Evolutionary conservation across 2,888 invertebrate genomes (phyloP).

Genomic region (Dexiosoma caninum): DNA sequence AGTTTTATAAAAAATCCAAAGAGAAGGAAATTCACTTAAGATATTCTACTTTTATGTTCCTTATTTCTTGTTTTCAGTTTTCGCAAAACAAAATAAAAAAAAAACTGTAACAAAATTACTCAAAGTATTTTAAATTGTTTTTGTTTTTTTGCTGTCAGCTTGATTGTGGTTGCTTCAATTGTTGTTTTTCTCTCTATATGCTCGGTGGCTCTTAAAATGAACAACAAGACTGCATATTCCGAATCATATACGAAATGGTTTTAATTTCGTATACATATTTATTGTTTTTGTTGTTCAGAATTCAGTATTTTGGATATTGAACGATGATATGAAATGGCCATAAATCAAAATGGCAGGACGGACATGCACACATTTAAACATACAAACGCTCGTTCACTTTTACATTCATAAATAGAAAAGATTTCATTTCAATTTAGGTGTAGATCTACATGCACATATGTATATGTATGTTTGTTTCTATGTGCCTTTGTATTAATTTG

Average conservation of each 20-base stretch:
- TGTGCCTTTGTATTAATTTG: constrained; percentile 26
- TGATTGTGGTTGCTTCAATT: constrained; percentile 31
- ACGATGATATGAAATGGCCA: constrained; percentile 76
- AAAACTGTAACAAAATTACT: constrained; percentile 22
- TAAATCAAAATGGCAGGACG: constrained; percentile 78
- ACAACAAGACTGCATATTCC: constrained; percentile 57
- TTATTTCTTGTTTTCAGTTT: not conserved
- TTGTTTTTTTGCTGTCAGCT: constrained; percentile 26
- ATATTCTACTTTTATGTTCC: constrained; percentile 31
- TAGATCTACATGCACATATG: not conserved
- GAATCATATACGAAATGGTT: constrained; percentile 71
- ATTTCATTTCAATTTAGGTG: constrained; percentile 49
- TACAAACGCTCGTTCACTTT: constrained; percentile 52
- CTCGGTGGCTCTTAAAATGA: constrained; percentile 4
- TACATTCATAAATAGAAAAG: constrained; percentile 55
- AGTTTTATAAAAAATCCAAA: not conserved
- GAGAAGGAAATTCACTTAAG: constrained; percentile 31
- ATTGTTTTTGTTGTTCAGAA: constrained; percentile 33
- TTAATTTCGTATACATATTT: constrained; percentile 27
- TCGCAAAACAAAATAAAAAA: constrained; percentile 4
- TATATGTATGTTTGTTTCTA: not conserved
- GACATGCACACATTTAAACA: constrained; percentile 65
- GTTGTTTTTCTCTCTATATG: not conserved
- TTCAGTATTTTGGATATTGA: constrained; percentile 71
- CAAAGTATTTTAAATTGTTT: constrained; percentile 26